Evolutionary conservation across 2,888 invertebrate species (phyloP).

Genomic region (Drosophila leonis): DNA sequence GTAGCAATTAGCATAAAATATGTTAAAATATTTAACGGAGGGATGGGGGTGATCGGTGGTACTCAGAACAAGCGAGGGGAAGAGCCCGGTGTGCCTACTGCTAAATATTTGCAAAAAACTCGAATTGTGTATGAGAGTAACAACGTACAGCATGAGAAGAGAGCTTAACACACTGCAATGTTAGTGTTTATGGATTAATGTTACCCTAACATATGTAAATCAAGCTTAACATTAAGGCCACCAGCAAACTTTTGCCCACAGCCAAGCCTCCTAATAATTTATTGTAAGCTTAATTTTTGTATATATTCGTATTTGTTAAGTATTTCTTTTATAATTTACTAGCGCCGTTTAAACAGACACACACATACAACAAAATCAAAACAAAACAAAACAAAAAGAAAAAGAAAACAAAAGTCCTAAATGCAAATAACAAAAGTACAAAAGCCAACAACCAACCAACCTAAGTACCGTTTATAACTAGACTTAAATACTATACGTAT

Average conservation of each 20-base stretch:
- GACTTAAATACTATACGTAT: slow-evolving; percentile 49
- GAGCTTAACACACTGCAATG: slow-evolving; percentile 1
- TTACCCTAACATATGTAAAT: slow-evolving; percentile 39
- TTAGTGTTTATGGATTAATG: slow-evolving; percentile 31
- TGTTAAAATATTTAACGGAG: slow-evolving; percentile 13
- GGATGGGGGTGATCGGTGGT: neutral
- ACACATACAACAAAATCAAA: slow-evolving; percentile 18
- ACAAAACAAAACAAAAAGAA: neutral
- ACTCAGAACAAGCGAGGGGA: slow-evolving; percentile 11
- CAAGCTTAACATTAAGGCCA: slow-evolving; percentile 43
- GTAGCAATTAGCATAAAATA: slow-evolving; percentile 36
- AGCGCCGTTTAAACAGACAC: slow-evolving; percentile 54
- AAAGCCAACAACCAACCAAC: slow-evolving; percentile 82
- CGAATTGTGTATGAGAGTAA: slow-evolving; percentile 12
- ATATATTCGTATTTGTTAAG: slow-evolving; percentile 70
- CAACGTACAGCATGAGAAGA: neutral
- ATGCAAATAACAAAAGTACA: slow-evolving; percentile 79
- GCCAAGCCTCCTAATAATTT: slow-evolving; percentile 55
- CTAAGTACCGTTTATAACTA: slow-evolving; percentile 72
- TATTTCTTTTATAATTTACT: slow-evolving; percentile 68
- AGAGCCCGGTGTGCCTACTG: neutral
- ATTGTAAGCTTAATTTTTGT: slow-evolving; percentile 51
- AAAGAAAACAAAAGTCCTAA: slow-evolving; percentile 71
- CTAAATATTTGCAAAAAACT: slow-evolving; percentile 10
- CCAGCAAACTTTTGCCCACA: slow-evolving; percentile 56